Percentiles rank a stretch among this genome's conserved stretches.
These are phyloP conservation scores for Empidonax traillii DNA, from an alignment of 2,113 vertebrate genomes.

Conservation along the genomic window DNA sequence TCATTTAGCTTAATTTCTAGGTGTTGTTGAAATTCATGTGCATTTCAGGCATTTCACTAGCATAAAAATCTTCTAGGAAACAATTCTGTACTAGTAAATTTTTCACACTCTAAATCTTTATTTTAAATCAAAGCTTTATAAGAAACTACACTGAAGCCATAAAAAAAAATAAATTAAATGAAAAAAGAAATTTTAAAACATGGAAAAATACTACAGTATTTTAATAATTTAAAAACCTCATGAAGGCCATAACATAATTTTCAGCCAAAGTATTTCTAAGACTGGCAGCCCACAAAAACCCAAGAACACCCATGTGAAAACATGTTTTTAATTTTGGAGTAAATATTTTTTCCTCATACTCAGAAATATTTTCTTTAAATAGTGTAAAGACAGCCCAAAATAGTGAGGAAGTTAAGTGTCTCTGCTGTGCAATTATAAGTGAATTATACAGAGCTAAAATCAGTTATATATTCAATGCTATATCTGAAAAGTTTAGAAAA, in stretches of 20 bases:
- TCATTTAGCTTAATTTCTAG: neutral
- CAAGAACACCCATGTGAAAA: slow-evolving; percentile 71
- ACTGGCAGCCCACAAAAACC: slow-evolving; percentile 44
- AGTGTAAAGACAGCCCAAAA: slow-evolving; percentile 39
- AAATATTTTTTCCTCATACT: slow-evolving; percentile 64
- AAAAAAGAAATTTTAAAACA: slow-evolving; percentile 14
- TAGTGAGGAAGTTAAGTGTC: slow-evolving; percentile 36
- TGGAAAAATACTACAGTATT: slow-evolving; percentile 36
- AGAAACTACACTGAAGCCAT: neutral
- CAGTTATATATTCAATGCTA: neutral
- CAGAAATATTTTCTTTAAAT: slow-evolving; percentile 31
- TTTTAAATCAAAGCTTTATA: neutral
- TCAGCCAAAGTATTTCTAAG: slow-evolving; percentile 63
- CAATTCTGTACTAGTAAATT: neutral
- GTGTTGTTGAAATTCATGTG: neutral
- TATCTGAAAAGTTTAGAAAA: slow-evolving; percentile 29
- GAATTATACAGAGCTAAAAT: slow-evolving; percentile 27
- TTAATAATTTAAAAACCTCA: slow-evolving; percentile 55
- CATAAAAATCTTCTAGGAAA: neutral
- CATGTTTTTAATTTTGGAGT: slow-evolving; percentile 70
- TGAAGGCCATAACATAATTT: slow-evolving; percentile 24
- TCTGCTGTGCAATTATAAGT: slow-evolving; percentile 46
- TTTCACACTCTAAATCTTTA: neutral
- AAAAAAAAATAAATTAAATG: neutral
- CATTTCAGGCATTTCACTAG: neutral